Evolutionary conservation across 2,113 vertebrate species (phyloP), one percentile per base, ranked within the genome.

Genomic region (Rissa tridactyla): DNA sequence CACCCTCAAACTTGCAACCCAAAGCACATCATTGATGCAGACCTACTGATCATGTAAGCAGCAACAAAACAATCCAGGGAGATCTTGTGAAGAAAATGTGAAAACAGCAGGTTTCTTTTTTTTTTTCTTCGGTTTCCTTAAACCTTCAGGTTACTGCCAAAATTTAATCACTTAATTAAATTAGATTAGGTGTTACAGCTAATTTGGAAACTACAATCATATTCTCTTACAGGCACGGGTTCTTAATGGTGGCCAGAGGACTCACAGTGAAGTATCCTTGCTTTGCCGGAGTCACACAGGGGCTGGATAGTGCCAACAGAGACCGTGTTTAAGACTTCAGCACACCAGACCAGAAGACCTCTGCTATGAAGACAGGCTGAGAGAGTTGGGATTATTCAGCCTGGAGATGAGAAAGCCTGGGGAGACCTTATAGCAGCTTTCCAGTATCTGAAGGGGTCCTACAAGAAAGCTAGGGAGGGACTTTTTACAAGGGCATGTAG

Each of bases 121-220:
- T 12, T n/a, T 69, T 32, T n/a, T 62, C 25, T n/a, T 1, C 13
- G 4, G 25, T 84, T 89, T 82, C 32, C 51, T 78, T 62, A 89
- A 71, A 19, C 46, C 58, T 73, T 86, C 32, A 52, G 30, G 46
- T 69, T 73, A 65, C 29, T 57, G 19, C 38, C 23, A 91, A 91
- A 92, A 82, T n/a, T 38, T 75, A 89, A 93, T 82, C 38, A 26
- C 23, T 86, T 92, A 75, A 80, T 93, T 82, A 22, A 86, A 87
- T 84, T 52, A 89, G 13, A 70, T 90, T 54, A 90, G 40, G 32
- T 77, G 25, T 72, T 94, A 44, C 29, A 82, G 66, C 7, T 86
- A 58, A 79, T 86, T 66, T 90, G 30, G 26, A 83, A 21, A 83
- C 82, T 23, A 22, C 13, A 71, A 60, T 36, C 17, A 4, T 42